Evolutionary conservation across 2,888 invertebrate species (phyloP), one percentile per base, ranked within the genome.

Genomic region (Lymantria dispar): DNA sequence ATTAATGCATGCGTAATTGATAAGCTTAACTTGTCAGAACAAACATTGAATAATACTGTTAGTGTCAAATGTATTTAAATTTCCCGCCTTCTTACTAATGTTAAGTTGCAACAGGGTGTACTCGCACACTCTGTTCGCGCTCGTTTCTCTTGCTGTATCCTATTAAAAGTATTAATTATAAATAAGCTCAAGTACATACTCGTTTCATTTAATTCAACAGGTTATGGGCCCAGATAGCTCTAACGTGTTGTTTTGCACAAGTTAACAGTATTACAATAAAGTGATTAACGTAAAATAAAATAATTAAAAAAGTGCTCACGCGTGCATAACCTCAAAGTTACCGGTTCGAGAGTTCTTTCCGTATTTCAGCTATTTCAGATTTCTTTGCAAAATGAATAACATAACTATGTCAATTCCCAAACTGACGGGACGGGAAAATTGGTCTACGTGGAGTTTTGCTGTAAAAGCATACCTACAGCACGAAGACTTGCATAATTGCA

Each of bases 321-420:
- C 40, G 40, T 40, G 40, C 40, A 40, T 40, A 40, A 40, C 40
- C 15, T 40, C 39, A 39, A 39, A 40, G 40, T 40, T 40, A 40
- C 40, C 14, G 40, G 40, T 40, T 30, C 43, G 31, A n/a, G 31
- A 31, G 12, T 31, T 14, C 15, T 40, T 40, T 40, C 15, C 15
- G 14, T 40, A 39, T 40, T 40, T 40, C 40, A 40, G 40, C 40
- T 40, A 14, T 40, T 40, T 40, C 40, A 40, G 40, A 40, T 40
- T 40, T 40, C 15, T 14, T 40, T 14, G 40, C 40, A 52, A 56
- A 47, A 38, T 40, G 40, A 38, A n/a, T 38, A 40, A 40, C 15
- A 40, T 14, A 40, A 38, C n/a, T 38, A 40, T 47, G n/a, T 33
- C 53, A 29, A 54, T 48, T 45, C 52, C 52, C 30, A 47, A 47